Evolutionary conservation across 1,140 invertebrate species (phyloP).

Genomic region (Heliconius hewitsoni): DNA sequence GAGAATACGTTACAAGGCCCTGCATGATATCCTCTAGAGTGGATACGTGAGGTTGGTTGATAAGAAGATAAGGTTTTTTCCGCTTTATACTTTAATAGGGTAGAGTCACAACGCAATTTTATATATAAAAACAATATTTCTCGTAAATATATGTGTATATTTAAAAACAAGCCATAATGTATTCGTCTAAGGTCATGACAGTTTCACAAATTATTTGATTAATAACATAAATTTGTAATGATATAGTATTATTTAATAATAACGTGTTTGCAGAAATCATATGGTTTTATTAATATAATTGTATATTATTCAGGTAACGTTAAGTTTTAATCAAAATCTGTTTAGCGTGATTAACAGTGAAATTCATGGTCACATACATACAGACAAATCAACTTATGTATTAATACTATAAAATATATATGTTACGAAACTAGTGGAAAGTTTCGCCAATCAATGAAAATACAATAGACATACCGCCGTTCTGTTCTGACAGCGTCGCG

Average conservation of each 20-base stretch:
- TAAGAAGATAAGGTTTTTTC: neutral
- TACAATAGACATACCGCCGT: neutral
- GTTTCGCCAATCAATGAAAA: constrained; percentile 2
- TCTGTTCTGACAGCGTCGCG: neutral
- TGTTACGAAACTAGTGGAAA: constrained; percentile 3
- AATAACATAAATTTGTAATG: too few relatives aligned
- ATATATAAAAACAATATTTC: neutral
- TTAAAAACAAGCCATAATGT: too few relatives aligned
- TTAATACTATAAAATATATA: neutral
- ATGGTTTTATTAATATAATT: too few relatives aligned
- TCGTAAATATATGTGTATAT: too few relatives aligned
- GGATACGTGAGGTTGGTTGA: neutral
- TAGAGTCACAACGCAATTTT: neutral
- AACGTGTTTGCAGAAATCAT: too few relatives aligned
- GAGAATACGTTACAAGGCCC: constrained; percentile 6
- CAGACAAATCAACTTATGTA: neutral
- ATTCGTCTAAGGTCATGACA: too few relatives aligned
- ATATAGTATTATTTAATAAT: too few relatives aligned
- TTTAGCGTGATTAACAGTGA: too few relatives aligned
- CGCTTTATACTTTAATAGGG: neutral
- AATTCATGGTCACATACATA: neutral
- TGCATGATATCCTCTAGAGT: neutral
- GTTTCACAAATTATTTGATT: too few relatives aligned
- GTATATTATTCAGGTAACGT: too few relatives aligned
- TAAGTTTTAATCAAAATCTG: too few relatives aligned